Evolutionary conservation across 2,113 vertebrate species (phyloP).

Genomic region (Turdus rufiventris): DNA sequence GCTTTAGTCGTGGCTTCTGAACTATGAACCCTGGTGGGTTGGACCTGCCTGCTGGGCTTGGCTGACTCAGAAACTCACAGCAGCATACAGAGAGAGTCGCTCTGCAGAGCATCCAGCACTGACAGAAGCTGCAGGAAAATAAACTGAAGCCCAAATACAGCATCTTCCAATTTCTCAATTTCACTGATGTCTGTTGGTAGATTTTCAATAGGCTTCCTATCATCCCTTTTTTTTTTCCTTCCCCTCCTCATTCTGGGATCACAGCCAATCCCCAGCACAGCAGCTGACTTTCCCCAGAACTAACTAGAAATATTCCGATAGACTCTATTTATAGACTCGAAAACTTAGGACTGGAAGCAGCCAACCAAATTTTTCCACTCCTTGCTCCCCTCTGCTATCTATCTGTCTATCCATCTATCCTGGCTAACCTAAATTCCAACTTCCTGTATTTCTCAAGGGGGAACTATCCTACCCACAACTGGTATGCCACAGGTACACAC

Average conservation of each 20-base stretch:
- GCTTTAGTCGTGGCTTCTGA: neutral
- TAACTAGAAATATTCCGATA: constrained; percentile 69
- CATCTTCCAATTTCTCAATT: constrained; percentile 11
- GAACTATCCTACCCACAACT: neutral
- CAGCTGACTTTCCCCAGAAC: constrained; percentile 66
- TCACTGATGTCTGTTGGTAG: constrained; percentile 36
- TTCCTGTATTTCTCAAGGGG: neutral
- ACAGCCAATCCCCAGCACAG: constrained; percentile 60
- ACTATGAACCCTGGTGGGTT: neutral
- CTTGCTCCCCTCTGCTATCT: constrained; percentile 1
- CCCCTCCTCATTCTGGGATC: constrained; percentile 57
- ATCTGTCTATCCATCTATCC: neutral
- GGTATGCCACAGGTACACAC: neutral
- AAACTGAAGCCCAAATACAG: neutral
- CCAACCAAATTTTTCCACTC: constrained; percentile 65
- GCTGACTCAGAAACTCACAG: neutral
- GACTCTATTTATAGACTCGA: constrained; percentile 64
- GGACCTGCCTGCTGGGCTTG: neutral
- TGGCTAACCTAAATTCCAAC: constrained; percentile 14
- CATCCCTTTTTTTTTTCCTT: constrained; percentile 8
- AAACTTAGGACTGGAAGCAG: constrained; percentile 59
- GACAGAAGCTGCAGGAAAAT: neutral
- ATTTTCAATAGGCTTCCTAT: constrained; percentile 63
- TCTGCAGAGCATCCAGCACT: neutral
- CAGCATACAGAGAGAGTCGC: neutral